Evolutionary conservation across 2,797 vertebrate genomes (phyloP).

Genomic region (Anomalospiza imberbis): DNA sequence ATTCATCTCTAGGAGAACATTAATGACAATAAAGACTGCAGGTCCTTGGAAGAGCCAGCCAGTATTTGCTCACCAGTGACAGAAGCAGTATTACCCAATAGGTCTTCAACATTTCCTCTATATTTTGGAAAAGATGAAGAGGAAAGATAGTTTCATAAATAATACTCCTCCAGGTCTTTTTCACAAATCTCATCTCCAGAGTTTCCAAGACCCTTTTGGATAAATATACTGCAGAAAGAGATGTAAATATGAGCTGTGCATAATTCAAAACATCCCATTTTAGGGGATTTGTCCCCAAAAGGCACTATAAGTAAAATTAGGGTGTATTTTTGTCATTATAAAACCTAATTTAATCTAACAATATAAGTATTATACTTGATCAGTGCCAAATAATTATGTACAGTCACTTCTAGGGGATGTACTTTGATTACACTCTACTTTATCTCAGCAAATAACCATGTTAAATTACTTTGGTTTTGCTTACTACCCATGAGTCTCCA

Average conservation of each 20-base stretch:
- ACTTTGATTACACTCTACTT: neutral
- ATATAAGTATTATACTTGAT: neutral
- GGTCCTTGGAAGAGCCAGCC: neutral
- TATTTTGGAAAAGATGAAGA: neutral
- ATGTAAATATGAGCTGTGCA: neutral
- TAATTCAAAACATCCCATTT: neutral
- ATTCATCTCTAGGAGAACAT: neutral
- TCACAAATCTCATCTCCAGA: neutral
- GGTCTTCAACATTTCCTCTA: neutral
- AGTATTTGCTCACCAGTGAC: neutral
- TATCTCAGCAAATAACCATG: neutral
- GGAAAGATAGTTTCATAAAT: neutral
- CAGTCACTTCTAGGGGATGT: neutral
- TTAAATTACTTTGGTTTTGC: neutral
- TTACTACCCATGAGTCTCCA: neutral
- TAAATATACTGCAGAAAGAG: constrained; percentile 6
- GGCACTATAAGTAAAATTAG: neutral
- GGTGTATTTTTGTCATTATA: neutral
- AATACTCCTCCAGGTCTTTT: neutral
- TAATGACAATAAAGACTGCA: neutral
- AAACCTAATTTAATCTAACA: neutral
- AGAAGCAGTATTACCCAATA: neutral
- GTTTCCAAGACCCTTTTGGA: neutral
- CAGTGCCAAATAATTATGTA: neutral
- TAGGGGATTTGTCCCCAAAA: neutral